Conservation (phyloP, 2,888 invertebrate genomes). For the Lasius fuliginosus region DNA sequence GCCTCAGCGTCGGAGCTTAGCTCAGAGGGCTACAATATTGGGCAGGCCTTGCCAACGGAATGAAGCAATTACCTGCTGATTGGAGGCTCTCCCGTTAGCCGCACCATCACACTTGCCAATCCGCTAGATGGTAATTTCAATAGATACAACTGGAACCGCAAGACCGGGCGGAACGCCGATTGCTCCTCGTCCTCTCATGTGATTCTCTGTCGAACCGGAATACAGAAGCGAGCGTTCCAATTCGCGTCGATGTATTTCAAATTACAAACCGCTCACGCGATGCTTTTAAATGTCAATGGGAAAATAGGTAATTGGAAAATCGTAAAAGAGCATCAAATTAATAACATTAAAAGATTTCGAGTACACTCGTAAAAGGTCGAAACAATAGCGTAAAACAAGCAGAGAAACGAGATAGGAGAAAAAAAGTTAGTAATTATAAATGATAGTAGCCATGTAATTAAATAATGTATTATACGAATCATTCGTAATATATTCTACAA, state of each 20-base stretch:
- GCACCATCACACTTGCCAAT: conserved; percentile 83
- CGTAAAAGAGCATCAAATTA: not conserved
- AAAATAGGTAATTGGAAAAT: conserved; percentile 34
- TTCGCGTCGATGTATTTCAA: conserved; percentile 60
- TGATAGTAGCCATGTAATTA: not conserved
- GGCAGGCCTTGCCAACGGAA: conserved; percentile 76
- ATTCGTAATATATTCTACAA: not conserved
- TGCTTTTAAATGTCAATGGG: conserved; percentile 32
- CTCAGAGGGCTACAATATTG: conserved; percentile 64
- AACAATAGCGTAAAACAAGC: not conserved
- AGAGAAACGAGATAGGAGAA: not conserved
- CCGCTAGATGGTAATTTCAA: conserved; percentile 83
- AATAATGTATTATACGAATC: not conserved
- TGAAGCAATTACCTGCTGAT: conserved; percentile 85
- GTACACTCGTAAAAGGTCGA: not conserved
- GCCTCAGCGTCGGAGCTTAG: conserved; percentile 36
- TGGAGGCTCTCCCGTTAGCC: conserved; percentile 82
- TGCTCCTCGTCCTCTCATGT: conserved; percentile 70
- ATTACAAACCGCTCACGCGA: conserved; percentile 59
- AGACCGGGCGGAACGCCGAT: conserved; percentile 78
- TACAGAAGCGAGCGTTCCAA: conserved; percentile 59
- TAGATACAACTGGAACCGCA: conserved; percentile 83
- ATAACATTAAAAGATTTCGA: conserved; percentile 13
- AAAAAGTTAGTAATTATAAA: not conserved
- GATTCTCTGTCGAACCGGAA: conserved; percentile 65